phyloP scores from a whole-genome alignment of 2,797 vertebrate species.

The Oreonectes daqikongensis region DNA sequence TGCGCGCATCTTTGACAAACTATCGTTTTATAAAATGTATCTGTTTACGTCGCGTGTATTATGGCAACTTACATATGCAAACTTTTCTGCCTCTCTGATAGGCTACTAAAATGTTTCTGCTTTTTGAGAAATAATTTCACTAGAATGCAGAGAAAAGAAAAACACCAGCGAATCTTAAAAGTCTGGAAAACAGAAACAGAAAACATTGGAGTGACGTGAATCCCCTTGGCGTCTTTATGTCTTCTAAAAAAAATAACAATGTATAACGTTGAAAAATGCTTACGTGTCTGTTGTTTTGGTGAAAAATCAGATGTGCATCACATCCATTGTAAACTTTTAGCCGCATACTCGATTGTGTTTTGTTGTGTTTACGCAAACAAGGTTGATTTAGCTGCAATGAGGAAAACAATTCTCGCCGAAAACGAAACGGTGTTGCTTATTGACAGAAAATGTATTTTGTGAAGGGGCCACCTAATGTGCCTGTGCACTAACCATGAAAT shows the following conservation, averaged over 20 bases:
- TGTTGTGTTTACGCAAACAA: too few relatives aligned
- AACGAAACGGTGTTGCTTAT: not conserved
- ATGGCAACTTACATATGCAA: not conserved
- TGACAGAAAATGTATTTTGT: not conserved
- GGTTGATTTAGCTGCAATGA: not conserved
- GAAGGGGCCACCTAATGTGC: constrained; percentile 19
- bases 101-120: not conserved
- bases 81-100: not conserved
- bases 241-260: too few relatives aligned
- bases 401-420: not conserved
- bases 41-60: not conserved
- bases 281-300: too few relatives aligned
- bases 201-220: too few relatives aligned
- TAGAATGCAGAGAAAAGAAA: not conserved
- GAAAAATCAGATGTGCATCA: too few relatives aligned
- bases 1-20: not conserved
- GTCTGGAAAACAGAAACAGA: too few relatives aligned
- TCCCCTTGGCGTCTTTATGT: too few relatives aligned
- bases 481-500: constrained; percentile 41
- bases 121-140: not conserved
- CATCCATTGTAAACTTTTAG: not conserved
- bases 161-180: not conserved
- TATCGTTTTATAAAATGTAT: not conserved
- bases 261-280: not conserved
- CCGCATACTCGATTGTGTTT: too few relatives aligned